Evolutionary conservation across 2,888 invertebrate species (phyloP), one percentile per base, ranked within the genome.

Genomic region (Pristionchus maxplancki): DNA sequence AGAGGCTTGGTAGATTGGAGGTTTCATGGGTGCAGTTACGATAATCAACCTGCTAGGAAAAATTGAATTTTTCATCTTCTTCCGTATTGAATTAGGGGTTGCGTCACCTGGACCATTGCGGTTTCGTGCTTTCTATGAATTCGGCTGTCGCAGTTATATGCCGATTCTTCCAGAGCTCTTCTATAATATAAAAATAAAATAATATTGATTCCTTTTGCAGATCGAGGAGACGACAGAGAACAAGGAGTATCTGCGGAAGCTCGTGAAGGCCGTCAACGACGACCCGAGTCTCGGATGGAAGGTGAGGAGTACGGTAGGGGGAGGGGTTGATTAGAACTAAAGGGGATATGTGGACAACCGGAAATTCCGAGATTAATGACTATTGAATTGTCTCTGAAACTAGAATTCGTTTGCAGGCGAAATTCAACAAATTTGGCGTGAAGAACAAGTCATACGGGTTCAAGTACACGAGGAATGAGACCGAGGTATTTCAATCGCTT

Each of bases 341-440:
- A 24, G 17, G 5, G 20, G 9, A 58, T 24, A 6, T 11, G 5
- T 17, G n/a, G 17, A 24, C 20, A 17, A 6, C 11, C 58, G n/a
- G 24, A 6, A 58, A 17, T 58, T 24, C 4, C 24, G n/a, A 58
- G n/a, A n/a, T n/a, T n/a, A n/a, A n/a, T n/a, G n/a, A n/a, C n/a
- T n/a, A n/a, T 58, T 58, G 20, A 58, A 58, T 4, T 13, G 58
- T 13, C 11, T 58, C 24, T 58, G 44, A 44, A 44, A 44, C 44
- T 6, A 44, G 44, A 44, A 44, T 17, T 11, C 20, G 6, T 24
- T 81, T 89, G 71, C 84, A 91, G 92, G 93, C 93, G 8, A 93
- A 93, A 82, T 93, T 92, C 89, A 93, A 93, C 89, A 93, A 93
- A 48, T 93, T 93, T 71, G 93, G 93, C 34, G 91, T 93, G 89